phyloP scores from a whole-genome alignment of 1,140 invertebrate species.

The Pinna nobilis region DNA sequence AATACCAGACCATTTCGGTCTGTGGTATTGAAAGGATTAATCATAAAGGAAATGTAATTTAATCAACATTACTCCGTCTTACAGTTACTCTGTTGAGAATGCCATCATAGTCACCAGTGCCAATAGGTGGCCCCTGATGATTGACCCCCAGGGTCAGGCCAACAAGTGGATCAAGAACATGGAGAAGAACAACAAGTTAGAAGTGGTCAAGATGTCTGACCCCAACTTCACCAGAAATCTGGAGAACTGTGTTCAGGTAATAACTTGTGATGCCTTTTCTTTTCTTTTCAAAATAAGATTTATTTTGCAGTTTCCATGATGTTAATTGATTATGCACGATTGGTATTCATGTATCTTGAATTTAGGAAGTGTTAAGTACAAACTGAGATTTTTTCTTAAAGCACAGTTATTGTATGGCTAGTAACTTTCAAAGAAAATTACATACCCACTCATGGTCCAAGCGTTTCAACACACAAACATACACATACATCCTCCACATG shows the following conservation, averaged over 20 bases:
- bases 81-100: slow-evolving; percentile 75
- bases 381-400: no score
- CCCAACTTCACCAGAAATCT: slow-evolving; percentile 69
- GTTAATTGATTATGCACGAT: neutral
- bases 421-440: no score
- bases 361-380: no score
- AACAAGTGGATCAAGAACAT: slow-evolving; percentile 76
- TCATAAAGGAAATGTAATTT: neutral
- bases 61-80: neutral
- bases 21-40: neutral
- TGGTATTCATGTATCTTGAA: no score
- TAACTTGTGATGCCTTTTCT: neutral
- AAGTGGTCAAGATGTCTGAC: slow-evolving; percentile 72
- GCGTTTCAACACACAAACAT: no score
- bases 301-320: neutral
- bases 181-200: slow-evolving; percentile 73
- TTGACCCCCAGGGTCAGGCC: slow-evolving; percentile 75
- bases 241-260: slow-evolving; percentile 75
- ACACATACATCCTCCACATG: no score
- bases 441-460: no score
- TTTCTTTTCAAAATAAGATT: neutral
- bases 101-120: slow-evolving; percentile 71
- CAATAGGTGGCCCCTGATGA: slow-evolving; percentile 75
- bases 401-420: no score
- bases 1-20: no score